Evolutionary conservation across 1,140 invertebrate species (phyloP).

Genomic region (Adoxophyes honmai): DNA sequence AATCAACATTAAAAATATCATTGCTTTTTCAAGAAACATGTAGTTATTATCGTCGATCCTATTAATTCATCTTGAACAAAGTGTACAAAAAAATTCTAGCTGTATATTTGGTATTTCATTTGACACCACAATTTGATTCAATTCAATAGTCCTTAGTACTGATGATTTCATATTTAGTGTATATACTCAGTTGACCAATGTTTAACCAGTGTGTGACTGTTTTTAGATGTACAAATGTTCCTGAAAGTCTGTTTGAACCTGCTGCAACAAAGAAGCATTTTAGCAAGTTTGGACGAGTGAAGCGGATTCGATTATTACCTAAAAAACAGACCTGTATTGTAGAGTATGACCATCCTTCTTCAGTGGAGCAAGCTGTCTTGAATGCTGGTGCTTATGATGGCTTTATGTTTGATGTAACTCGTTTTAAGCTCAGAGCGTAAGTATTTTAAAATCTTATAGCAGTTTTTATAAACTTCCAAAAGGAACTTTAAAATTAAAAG

Average conservation of each 20-base stretch:
- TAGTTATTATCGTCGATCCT: too few relatives aligned
- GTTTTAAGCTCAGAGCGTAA: constrained; percentile 65
- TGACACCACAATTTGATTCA: too few relatives aligned
- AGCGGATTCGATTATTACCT: constrained; percentile 79
- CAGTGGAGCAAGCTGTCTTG: constrained; percentile 77
- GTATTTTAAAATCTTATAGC: constrained; percentile 27
- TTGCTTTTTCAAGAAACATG: too few relatives aligned
- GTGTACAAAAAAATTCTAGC: too few relatives aligned
- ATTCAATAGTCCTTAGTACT: too few relatives aligned
- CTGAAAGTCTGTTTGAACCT: constrained; percentile 80
- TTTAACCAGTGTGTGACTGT: not conserved
- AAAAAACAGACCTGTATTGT: constrained; percentile 79
- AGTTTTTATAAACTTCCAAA: too few relatives aligned
- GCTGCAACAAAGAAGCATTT: constrained; percentile 81
- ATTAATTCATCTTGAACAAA: too few relatives aligned
- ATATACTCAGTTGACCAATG: too few relatives aligned
- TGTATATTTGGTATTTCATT: too few relatives aligned
- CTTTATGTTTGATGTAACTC: constrained; percentile 79
- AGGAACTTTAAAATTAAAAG: too few relatives aligned
- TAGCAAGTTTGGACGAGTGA: constrained; percentile 79
- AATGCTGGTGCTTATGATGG: constrained; percentile 79
- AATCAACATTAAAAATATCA: too few relatives aligned
- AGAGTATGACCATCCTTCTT: constrained; percentile 78
- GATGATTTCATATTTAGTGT: too few relatives aligned
- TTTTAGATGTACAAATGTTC: constrained; percentile 80